Percentiles rank a stretch among this genome's conserved stretches.
Conservation (phyloP, 2,113 vertebrate species). For the Mesitornis unicolor region DNA sequence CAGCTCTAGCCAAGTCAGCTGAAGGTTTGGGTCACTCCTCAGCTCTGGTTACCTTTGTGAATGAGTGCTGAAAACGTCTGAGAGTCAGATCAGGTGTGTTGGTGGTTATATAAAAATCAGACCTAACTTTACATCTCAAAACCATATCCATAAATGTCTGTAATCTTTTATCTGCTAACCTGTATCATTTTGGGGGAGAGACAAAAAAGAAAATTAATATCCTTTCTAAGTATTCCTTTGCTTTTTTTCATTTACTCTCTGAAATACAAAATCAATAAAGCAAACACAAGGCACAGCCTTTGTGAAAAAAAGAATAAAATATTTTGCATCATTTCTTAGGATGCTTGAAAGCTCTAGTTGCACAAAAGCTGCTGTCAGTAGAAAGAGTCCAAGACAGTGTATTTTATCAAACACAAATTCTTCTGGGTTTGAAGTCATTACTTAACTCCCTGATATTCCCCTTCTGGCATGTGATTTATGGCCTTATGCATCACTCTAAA, state of each 20-base stretch:
- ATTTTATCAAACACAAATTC: background rate
- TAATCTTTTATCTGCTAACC: background rate
- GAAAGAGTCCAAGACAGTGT: background rate
- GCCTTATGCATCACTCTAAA: background rate
- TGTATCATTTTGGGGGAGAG: background rate
- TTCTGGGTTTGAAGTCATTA: background rate
- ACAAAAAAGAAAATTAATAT: background rate
- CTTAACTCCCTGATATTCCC: background rate
- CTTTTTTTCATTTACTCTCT: background rate
- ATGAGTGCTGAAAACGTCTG: background rate
- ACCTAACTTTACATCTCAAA: background rate
- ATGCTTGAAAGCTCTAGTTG: background rate
- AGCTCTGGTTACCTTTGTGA: background rate
- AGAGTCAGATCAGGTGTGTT: fast-evolving
- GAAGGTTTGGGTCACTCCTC: background rate
- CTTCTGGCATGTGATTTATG: background rate
- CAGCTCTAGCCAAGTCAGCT: background rate
- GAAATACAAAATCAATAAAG: background rate
- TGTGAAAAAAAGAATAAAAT: background rate
- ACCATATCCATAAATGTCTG: background rate
- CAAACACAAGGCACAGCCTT: background rate
- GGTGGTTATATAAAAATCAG: background rate
- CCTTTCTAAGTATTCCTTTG: background rate
- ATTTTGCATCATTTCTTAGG: background rate
- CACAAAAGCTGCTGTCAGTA: background rate